These are phyloP conservation scores for Ashinkailepas kermadecensis DNA, from an alignment of 2,888 invertebrate genomes.

Conservation along the genomic window DNA sequence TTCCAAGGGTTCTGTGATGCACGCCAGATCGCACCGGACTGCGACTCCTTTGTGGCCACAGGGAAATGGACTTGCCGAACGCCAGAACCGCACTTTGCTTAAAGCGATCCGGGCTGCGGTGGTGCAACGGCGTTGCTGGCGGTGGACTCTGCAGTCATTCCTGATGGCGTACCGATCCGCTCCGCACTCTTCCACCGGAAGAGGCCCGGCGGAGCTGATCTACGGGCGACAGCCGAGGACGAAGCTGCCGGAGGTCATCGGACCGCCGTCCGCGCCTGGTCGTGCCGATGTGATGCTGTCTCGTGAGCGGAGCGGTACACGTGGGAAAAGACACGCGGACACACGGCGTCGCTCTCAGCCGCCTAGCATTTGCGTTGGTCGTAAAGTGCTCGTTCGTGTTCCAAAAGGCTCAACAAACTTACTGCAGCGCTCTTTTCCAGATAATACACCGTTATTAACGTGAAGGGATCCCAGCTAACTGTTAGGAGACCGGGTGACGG, in stretches of 20 bases:
- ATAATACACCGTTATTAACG: neutral
- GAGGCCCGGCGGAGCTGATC: neutral
- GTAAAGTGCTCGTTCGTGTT: neutral
- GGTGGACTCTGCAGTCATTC: neutral
- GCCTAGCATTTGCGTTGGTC: neutral
- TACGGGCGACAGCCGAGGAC: neutral
- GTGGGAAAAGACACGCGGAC: neutral
- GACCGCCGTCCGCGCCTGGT: neutral
- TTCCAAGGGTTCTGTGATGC: neutral
- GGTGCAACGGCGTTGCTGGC: neutral
- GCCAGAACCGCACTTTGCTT: neutral
- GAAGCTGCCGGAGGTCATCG: neutral
- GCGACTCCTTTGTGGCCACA: neutral
- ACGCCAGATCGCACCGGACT: neutral
- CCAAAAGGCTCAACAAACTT: neutral
- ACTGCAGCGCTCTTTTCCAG: neutral
- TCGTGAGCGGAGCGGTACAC: neutral
- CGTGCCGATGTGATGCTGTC: neutral
- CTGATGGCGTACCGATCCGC: neutral
- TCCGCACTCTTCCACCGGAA: neutral
- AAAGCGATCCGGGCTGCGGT: neutral
- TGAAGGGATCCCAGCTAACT: neutral
- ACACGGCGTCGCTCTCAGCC: neutral
- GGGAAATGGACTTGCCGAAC: neutral
- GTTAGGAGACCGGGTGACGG: neutral